phyloP scores from a whole-genome alignment of 2,888 invertebrate genomes.

The Sesamia inferens region DNA sequence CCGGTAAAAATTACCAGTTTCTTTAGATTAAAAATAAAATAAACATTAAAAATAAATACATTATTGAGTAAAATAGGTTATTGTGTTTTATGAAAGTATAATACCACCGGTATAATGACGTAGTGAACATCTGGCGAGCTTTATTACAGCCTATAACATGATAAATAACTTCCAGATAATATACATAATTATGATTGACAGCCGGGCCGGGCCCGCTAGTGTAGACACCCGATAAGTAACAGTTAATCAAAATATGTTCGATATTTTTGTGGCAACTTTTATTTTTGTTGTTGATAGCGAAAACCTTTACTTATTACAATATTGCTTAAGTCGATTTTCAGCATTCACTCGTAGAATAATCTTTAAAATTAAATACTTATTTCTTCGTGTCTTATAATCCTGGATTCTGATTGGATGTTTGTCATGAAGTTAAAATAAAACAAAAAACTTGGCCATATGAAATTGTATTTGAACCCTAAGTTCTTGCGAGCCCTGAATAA shows the following conservation, averaged over 20 bases:
- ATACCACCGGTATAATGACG: constrained; percentile 15
- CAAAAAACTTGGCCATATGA: too few relatives aligned
- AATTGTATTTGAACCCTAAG: background rate
- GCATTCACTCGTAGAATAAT: background rate
- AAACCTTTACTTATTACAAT: background rate
- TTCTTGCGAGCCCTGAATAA: constrained; percentile 16
- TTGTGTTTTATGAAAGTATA: constrained; percentile 4
- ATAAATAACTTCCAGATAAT: constrained; percentile 31
- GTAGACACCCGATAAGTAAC: constrained; percentile 1
- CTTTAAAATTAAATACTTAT: background rate
- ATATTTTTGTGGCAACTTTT: constrained; percentile 2
- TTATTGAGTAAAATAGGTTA: background rate
- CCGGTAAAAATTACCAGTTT: too few relatives aligned
- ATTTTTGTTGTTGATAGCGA: background rate
- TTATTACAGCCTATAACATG: constrained; percentile 26
- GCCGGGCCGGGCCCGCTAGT: background rate
- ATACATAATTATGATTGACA: constrained; percentile 52
- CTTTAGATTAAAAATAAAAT: background rate
- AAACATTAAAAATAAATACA: background rate
- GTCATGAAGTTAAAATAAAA: background rate
- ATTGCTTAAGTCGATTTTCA: background rate
- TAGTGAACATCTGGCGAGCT: constrained; percentile 28
- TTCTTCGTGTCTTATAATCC: background rate
- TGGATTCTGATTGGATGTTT: background rate
- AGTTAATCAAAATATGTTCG: constrained; percentile 4